Conservation (phyloP, 2,797 vertebrate species). For the Siniperca scherzeri region DNA sequence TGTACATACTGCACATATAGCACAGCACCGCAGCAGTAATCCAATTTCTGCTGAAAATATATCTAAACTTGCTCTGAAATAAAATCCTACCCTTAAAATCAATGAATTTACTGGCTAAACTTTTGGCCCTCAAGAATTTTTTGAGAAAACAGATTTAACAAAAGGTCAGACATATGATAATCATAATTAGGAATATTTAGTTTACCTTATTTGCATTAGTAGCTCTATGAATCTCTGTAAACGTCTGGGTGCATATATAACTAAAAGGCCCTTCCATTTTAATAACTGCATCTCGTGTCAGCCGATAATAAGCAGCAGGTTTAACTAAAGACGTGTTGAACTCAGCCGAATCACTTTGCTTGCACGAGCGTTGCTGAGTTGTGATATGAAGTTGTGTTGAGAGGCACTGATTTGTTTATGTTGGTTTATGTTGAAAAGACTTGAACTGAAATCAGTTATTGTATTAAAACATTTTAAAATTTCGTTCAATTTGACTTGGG, state of each 20-base stretch:
- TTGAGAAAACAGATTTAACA: not conserved
- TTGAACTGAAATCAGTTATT: not conserved
- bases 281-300: not conserved
- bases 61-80: not conserved
- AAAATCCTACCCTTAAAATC: not conserved
- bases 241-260: not conserved
- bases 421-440: not conserved
- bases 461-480: not conserved
- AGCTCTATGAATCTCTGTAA: not conserved
- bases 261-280: accelerated
- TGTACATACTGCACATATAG: not conserved
- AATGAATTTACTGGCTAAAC: not conserved
- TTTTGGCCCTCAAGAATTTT: not conserved
- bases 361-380: no score
- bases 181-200: not conserved
- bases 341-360: not conserved
- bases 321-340: not conserved
- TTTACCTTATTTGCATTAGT: not conserved
- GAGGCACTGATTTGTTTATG: not conserved
- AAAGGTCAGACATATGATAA: not conserved
- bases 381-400: not conserved
- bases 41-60: not conserved
- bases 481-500: not conserved
- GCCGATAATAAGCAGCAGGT: not conserved
- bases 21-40: not conserved